phyloP scores from a whole-genome alignment of 2,888 invertebrate species.

The Lycaena phlaeas region DNA sequence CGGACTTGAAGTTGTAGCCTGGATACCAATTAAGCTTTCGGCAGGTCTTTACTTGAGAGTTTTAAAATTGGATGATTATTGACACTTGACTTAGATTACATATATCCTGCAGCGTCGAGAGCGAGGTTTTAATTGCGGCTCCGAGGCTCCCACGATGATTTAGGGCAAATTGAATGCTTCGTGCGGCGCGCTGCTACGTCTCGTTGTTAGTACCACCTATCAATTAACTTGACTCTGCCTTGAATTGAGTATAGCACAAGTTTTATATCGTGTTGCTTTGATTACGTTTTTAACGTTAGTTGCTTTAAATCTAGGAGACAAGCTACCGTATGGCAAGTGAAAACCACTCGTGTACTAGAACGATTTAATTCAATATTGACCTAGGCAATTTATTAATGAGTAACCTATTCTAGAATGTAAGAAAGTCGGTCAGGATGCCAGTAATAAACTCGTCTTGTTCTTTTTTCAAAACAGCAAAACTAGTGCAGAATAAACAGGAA shows the following conservation, averaged over 20 bases:
- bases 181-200: conserved; percentile 36
- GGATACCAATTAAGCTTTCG: conserved; percentile 14
- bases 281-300: too few species aligned
- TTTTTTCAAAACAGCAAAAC: too few species aligned
- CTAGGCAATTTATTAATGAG: too few species aligned
- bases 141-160: conserved; percentile 43
- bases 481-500: too few species aligned
- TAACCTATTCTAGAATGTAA: too few species aligned
- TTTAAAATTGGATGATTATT: conserved; percentile 35
- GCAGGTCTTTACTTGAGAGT: conserved; percentile 23
- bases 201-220: conserved; percentile 45
- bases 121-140: conserved; percentile 49
- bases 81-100: conserved; percentile 39
- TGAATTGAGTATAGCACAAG: conserved; percentile 4
- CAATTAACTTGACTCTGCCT: conserved; percentile 38
- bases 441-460: too few species aligned
- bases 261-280: conserved; percentile 20
- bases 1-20: conserved; percentile 23
- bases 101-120: conserved; percentile 38
- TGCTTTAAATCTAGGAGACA: too few species aligned
- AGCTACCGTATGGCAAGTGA: too few species aligned
- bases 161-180: conserved; percentile 55
- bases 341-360: too few species aligned
- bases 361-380: too few species aligned
- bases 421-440: too few species aligned